Evolutionary conservation across 2,888 invertebrate species (phyloP).

Genomic region (Callyntrura sp.): DNA sequence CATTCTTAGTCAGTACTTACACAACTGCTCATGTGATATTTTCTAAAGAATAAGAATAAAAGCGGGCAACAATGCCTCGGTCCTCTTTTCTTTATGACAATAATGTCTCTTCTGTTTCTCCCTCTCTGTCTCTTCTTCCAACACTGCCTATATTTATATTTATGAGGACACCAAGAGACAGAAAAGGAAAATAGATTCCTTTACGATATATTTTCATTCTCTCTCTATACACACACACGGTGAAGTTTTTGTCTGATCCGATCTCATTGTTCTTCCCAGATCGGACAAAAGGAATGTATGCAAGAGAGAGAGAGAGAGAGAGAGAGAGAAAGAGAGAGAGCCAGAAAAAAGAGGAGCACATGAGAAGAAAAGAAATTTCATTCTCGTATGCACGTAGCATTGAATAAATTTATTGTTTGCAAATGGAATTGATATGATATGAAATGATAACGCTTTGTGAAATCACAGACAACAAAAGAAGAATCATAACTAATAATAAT

Average conservation of each 20-base stretch:
- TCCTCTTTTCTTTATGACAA: constrained; percentile 62
- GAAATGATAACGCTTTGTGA: constrained; percentile 54
- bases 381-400: constrained; percentile 32
- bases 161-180: constrained; percentile 54
- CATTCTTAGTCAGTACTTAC: neutral
- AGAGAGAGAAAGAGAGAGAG: too few species aligned
- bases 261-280: constrained; percentile 48
- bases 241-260: constrained; percentile 50
- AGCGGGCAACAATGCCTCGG: constrained; percentile 38
- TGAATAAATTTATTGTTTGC: constrained; percentile 13
- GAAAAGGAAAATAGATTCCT: constrained; percentile 38
- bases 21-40: constrained; percentile 55
- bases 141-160: constrained; percentile 18
- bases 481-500: constrained; percentile 50
- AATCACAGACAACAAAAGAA: constrained; percentile 63
- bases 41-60: constrained; percentile 58
- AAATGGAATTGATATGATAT: constrained; percentile 65
- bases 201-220: constrained; percentile 56
- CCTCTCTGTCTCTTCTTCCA: neutral
- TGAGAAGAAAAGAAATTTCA: constrained; percentile 52
- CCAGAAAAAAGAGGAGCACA: neutral
- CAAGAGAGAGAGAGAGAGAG: constrained; percentile 4
- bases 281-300: constrained; percentile 45
- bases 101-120: constrained; percentile 63
- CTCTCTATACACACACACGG: constrained; percentile 58